Percentiles rank a stretch among this genome's conserved stretches.
Conservation (phyloP, 1,140 invertebrate species). For the Drosophila prosaltans region DNA sequence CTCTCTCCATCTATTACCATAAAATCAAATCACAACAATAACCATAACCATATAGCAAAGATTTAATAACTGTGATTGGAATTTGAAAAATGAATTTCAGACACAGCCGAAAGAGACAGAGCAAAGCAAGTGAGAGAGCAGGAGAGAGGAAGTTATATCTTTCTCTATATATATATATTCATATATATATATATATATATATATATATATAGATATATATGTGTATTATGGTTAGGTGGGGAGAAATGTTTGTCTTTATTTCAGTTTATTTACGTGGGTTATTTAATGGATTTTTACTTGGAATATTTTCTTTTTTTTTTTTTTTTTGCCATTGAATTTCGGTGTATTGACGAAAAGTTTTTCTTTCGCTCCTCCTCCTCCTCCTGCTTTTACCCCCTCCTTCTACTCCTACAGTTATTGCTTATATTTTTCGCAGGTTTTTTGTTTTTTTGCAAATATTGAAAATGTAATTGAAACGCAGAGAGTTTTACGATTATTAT, state of each 20-base stretch:
- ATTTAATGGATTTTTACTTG: conserved; percentile 68
- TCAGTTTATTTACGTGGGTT: conserved; percentile 70
- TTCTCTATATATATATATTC: not conserved
- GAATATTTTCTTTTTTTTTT: not conserved
- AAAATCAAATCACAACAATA: conserved; percentile 82
- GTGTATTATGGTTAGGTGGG: conserved; percentile 51
- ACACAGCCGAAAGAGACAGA: conserved; percentile 5
- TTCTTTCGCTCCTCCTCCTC: not conserved
- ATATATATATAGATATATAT: not conserved
- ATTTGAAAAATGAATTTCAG: conserved; percentile 80
- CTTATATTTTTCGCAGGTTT: conserved; percentile 2
- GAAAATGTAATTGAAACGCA: conserved; percentile 73
- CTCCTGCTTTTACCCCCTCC: not conserved
- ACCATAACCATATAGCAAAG: conserved; percentile 81
- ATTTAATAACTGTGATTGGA: conserved; percentile 81
- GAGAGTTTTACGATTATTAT: conserved; percentile 42
- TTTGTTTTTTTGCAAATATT: conserved; percentile 62
- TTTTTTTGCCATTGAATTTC: conserved; percentile 61
- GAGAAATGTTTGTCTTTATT: conserved; percentile 32
- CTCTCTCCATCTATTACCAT: conserved; percentile 69
- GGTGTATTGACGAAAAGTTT: conserved; percentile 33
- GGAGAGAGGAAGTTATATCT: not conserved
- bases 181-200: too few relatives aligned
- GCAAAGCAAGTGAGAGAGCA: not conserved
- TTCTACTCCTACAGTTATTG: not conserved